Evolutionary conservation across 2,113 vertebrate species (phyloP), one percentile per base, ranked within the genome.

Genomic region (Regulus satrapa): DNA sequence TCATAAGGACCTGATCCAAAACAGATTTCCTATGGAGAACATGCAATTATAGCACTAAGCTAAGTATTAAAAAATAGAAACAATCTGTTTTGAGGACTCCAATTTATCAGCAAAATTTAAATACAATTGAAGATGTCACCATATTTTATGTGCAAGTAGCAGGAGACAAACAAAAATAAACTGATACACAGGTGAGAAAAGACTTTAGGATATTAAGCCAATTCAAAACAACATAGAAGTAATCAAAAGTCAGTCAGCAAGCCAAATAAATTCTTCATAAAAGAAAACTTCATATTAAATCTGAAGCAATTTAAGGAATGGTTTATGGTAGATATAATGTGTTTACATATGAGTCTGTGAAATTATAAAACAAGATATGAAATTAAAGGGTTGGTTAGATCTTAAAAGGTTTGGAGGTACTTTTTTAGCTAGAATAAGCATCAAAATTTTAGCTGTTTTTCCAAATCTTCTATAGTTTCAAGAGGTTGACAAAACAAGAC

Each of bases 91-190:
- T 97, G 89, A 95, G 84, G 92, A 96, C 31, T 95, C 34, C 32
- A 74, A 62, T 89, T 63, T 83, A 85, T 85, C 72, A 91, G 77
- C 56, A 92, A 61, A 43, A 94, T 95, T 97, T 94, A 97, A 97
- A 97, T 90, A 68, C 86, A 64, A 91, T 75, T 94, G 93, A 92
- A 90, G 86, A 97, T 95, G 88, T 97, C 83, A 10, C 95, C 88
- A 95, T 66, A 94, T 97, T 96, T 94, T 96, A 92, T 82, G 81
- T 36, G 61, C 76, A 95, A 95, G 77, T 89, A 95, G 77, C 67
- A 95, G 87, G 75, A 97, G 84, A 97, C 85, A 96, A 97, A 83
- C 54, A 86, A 96, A 97, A 91, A 98, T 97, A 95, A 97, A 98
- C 51, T 91, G 64, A 95, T 94, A 32, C 49, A 93, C 62, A 82